Evolutionary conservation across 2,888 invertebrate species (phyloP), one percentile per base, ranked within the genome.

Genomic region (Volucella zonaria): DNA sequence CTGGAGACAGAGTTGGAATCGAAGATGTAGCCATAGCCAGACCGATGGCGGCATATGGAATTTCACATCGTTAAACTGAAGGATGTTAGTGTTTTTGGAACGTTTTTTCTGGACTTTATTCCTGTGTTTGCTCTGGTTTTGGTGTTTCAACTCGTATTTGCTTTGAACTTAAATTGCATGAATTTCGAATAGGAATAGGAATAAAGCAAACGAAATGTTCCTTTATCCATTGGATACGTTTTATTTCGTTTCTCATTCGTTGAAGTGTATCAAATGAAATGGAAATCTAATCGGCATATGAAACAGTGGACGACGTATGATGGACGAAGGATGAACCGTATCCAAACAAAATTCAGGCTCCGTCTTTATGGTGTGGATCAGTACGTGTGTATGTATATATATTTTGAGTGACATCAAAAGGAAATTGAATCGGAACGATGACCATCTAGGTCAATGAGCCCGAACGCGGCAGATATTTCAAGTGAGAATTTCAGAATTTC

Each of bases 161-260:
- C 18, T 74, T 80, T 68, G 56, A 80, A 73, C 67, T 78, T 67
- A 68, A 78, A 77, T 82, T 61, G 56, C 56, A 68, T 68, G 73
- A 67, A 82, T 66, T 31, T 49, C 42, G 38, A 71, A 66, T 31
- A 31, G 31, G 31, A 31, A 3, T 51, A 14, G 49, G 38, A 71
- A 66, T 51, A 38, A 51, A 43, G 51, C 59, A 67, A 76, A 67
- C 31, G 43, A 59, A 14, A 52, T 59, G 42, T 75, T 59, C 8
- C 14, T 31, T 18, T 49, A 47, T 51, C 43, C 9, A 8, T 11
- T 14, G 2, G 12, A 58, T 49, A 10, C 12, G 49, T 14, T 59
- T 9, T 23, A 38, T 54, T 54, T 47, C 47, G 47, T 49, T 62
- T 70, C 11, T 67, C 38, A 49, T 61, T 68, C 12, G 42, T 15